A percentile compares a stretch with the other conserved stretches of the same genome.
phyloP scores from a whole-genome alignment of 2,113 vertebrate species.

The Podiceps cristatus region DNA sequence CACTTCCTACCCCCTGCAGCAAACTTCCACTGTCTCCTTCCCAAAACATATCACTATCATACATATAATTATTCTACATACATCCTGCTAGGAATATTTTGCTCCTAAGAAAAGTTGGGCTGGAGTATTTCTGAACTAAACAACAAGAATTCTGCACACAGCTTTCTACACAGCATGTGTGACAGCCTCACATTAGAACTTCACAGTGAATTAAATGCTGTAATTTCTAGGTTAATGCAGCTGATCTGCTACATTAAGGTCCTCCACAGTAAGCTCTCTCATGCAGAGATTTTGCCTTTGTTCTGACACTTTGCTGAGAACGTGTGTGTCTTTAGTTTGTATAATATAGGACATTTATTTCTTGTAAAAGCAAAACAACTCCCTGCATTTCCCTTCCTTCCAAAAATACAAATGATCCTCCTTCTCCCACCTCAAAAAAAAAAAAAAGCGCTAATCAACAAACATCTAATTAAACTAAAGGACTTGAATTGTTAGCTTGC shows the following conservation, averaged over 20 bases:
- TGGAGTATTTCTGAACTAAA: neutral
- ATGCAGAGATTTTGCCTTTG: conserved; percentile 36
- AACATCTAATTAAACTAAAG: neutral
- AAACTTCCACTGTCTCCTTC: neutral
- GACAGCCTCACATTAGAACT: conserved; percentile 35
- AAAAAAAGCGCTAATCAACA: neutral
- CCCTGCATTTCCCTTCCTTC: neutral
- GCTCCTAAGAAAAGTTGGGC: neutral
- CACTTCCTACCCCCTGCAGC: neutral
- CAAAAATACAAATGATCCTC: neutral
- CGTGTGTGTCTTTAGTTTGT: neutral
- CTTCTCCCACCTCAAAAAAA: neutral
- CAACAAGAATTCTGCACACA: neutral
- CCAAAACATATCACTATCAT: neutral
- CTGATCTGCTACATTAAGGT: conserved; percentile 32
- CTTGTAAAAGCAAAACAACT: conserved; percentile 31
- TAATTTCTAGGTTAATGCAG: conserved; percentile 48
- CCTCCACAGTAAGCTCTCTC: conserved; percentile 35
- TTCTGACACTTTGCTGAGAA: conserved; percentile 29
- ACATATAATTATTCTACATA: neutral
- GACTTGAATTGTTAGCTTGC: neutral
- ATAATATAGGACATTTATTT: neutral
- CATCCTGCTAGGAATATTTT: neutral
- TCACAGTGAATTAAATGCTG: conserved; percentile 24
- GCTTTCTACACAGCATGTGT: neutral